These are phyloP conservation scores for Musca vetustissima DNA, from an alignment of 1,140 invertebrate species.

Conservation along the genomic window DNA sequence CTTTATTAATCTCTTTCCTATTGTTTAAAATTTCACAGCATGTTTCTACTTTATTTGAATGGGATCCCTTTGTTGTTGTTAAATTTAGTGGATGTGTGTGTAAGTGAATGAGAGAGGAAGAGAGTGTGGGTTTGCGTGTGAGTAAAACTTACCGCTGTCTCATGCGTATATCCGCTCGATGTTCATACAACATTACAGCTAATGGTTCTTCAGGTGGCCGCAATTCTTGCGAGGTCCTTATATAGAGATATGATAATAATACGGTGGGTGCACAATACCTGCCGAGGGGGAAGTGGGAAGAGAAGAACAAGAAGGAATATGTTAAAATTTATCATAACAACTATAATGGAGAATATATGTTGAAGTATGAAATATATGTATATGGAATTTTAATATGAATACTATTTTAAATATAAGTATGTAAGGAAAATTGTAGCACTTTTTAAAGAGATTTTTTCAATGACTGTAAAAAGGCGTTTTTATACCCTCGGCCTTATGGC, in stretches of 20 bases:
- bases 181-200: constrained; percentile 60
- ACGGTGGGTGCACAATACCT: constrained; percentile 69
- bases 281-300: constrained; percentile 1
- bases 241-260: constrained; percentile 64
- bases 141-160: constrained; percentile 48
- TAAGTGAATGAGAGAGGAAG: constrained; percentile 1
- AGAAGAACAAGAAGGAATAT: neutral
- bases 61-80: neutral
- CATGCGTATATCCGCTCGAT: constrained; percentile 51
- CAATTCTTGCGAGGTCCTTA: constrained; percentile 65
- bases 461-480: too few relatives aligned
- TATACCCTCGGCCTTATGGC: too few relatives aligned
- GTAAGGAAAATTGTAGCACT: too few relatives aligned
- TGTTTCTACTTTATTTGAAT: neutral
- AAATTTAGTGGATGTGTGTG: neutral
- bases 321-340: neutral
- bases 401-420: too few relatives aligned
- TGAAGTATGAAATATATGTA: too few relatives aligned
- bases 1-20: too few relatives aligned
- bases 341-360: neutral
- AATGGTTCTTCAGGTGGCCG: constrained; percentile 60
- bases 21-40: neutral
- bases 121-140: neutral
- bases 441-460: too few relatives aligned
- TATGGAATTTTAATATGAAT: too few relatives aligned